A percentile compares a stretch with the other conserved stretches of the same genome.
Evolutionary conservation across 2,797 vertebrate species (phyloP).

Genomic region (Ciconia nigra): DNA sequence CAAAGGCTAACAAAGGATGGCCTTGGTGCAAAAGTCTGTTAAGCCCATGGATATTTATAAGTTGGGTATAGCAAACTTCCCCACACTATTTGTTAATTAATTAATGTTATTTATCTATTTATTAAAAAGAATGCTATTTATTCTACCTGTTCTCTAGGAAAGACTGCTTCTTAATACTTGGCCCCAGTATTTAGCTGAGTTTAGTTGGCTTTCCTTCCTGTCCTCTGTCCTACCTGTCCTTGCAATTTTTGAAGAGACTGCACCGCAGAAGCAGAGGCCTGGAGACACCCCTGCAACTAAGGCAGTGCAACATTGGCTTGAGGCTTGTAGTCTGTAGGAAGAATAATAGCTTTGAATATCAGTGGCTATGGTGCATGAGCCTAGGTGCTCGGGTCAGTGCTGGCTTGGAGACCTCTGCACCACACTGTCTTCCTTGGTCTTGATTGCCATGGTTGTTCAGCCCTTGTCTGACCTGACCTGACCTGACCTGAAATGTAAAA

Average conservation of each 20-base stretch:
- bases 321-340: neutral
- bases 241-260: neutral
- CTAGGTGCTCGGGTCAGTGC: neutral
- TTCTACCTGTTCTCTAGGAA: neutral
- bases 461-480: neutral
- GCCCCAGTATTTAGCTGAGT: neutral
- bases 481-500: neutral
- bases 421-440: neutral
- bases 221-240: neutral
- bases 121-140: neutral
- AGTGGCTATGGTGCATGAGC: neutral
- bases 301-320: neutral
- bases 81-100: neutral
- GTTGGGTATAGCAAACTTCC: neutral
- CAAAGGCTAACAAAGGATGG: neutral
- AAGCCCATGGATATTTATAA: neutral
- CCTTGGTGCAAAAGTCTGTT: neutral
- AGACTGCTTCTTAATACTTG: neutral
- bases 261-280: accelerated
- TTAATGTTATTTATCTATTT: neutral
- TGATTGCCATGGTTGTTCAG: neutral
- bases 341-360: neutral
- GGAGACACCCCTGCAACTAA: neutral
- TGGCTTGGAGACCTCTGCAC: neutral
- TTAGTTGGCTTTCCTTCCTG: neutral